Conservation (phyloP, 2,113 vertebrate genomes). For the Grus americana region DNA sequence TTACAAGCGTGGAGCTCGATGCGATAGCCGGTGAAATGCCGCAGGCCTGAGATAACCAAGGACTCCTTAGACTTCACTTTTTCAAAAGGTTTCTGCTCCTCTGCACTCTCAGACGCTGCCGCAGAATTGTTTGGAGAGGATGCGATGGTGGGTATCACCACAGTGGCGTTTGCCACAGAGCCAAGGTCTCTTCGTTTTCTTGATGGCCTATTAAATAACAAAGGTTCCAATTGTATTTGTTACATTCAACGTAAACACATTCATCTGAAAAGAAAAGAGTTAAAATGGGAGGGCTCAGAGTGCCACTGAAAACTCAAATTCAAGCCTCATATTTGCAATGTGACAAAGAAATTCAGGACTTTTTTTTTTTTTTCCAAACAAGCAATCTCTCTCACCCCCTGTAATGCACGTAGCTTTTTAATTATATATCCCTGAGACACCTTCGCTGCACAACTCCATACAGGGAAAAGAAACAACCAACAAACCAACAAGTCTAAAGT, state of each 20-base stretch:
- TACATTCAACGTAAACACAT: rapidly evolving
- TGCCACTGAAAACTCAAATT: neutral
- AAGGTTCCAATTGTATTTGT: rapidly evolving
- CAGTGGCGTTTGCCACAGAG: conserved; percentile 78
- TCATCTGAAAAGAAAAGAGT: neutral
- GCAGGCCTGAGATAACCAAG: conserved; percentile 88
- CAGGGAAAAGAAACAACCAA: too few relatives aligned
- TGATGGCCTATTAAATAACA: conserved; percentile 71
- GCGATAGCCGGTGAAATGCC: conserved; percentile 94
- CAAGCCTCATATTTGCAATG: neutral
- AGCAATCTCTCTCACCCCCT: rapidly evolving
- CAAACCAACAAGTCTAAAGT: neutral
- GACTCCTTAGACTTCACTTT: conserved; percentile 87
- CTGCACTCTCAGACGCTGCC: conserved; percentile 43
- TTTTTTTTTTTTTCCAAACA: neutral
- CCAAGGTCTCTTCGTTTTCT: conserved; percentile 86
- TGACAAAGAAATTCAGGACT: neutral
- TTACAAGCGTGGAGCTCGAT: conserved; percentile 98
- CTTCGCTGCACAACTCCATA: neutral
- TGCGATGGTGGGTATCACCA: conserved; percentile 56
- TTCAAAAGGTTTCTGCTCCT: conserved; percentile 79
- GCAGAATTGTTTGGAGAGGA: conserved; percentile 67
- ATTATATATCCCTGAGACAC: rapidly evolving
- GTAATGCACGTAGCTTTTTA: rapidly evolving
- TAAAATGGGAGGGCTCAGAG: neutral